These are phyloP conservation scores for Garrulus glandarius DNA, from an alignment of 2,797 vertebrate genomes.

Conservation along the genomic window DNA sequence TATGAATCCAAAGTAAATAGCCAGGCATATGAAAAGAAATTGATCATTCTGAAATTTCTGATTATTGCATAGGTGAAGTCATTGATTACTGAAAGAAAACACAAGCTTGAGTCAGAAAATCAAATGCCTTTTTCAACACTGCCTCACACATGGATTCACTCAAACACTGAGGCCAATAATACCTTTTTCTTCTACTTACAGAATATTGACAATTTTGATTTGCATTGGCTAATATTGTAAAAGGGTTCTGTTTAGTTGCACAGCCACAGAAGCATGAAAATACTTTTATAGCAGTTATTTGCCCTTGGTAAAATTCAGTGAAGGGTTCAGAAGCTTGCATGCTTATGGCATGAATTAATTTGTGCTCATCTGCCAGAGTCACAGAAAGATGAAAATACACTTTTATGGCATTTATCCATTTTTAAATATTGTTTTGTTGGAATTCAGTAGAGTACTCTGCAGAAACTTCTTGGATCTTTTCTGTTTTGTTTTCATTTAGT, in stretches of 20 bases:
- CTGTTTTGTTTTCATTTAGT: background rate
- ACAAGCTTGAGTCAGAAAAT: background rate
- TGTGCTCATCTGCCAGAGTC: conserved; percentile 2
- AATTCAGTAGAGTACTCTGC: background rate
- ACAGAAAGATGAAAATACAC: background rate
- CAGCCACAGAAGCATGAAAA: background rate
- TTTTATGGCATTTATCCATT: background rate
- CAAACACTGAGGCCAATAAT: background rate
- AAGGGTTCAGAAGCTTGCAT: background rate
- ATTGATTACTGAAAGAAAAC: background rate
- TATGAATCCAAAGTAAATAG: background rate
- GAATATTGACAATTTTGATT: conserved; percentile 19
- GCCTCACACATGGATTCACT: background rate
- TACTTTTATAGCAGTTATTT: background rate
- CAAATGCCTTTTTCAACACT: background rate
- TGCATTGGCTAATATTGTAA: background rate
- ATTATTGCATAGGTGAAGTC: background rate
- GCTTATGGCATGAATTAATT: conserved; percentile 21
- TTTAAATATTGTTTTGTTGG: background rate
- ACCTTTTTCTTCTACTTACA: background rate
- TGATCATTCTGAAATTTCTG: background rate
- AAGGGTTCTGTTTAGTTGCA: background rate
- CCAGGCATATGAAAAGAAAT: background rate
- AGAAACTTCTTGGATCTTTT: background rate
- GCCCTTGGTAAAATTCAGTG: conserved; percentile 23